Base-by-base conservation (phyloP, 1,140 invertebrate species). In the Plectrocnemia conspersa region DNA sequence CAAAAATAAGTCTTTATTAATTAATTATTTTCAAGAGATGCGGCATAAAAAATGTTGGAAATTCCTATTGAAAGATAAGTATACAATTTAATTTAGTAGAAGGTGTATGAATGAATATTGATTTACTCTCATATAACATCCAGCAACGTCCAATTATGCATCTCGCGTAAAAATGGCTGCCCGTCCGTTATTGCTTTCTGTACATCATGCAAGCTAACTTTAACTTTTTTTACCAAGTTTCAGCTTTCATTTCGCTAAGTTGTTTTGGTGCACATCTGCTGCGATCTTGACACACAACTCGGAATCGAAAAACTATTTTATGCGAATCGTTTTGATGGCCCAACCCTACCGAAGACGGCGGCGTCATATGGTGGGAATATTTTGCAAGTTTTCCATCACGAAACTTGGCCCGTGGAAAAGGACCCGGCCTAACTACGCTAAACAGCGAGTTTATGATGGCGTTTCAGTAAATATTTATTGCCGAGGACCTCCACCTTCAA, bases 241-340 rank as follows among this genome's bases (percentile, higher is more conserved):
- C 18, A 9, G 27, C 47, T 15, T 32, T 33, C 47, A 33, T 49
- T 49, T 36, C 23, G 4, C 18, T 42, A 53, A n/a, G n/a, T n/a
- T n/a, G n/a, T n/a, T 23, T 53, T 53, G 7, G 6, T 15, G 13
- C 13, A 25, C 44, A 49, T 29, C 42, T 54, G 50, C 36, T 41
- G 45, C 57, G 24, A 23, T 38, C 21, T 22, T 18, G 7, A 47
- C 18, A 45, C 40, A 10, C 47, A 54, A 54, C 52, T 54, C 55
- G 24, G 57, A 59, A 45, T 59, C 52, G 52, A 50, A 59, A 57
- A 59, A 59, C 38, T 59, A 54, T 59, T 59, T 58, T 47, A 53
- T 53, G 36, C 25, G 48, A 45, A 52, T 46, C 46, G 21, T n/a
- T 29, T 19, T 16, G 19, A 25, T 10, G 6, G 40, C 16, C n/a